Evolutionary conservation across 2,797 vertebrate genomes (phyloP), one percentile per base, ranked within the genome.

Genomic region (Pempheris klunzingeri): DNA sequence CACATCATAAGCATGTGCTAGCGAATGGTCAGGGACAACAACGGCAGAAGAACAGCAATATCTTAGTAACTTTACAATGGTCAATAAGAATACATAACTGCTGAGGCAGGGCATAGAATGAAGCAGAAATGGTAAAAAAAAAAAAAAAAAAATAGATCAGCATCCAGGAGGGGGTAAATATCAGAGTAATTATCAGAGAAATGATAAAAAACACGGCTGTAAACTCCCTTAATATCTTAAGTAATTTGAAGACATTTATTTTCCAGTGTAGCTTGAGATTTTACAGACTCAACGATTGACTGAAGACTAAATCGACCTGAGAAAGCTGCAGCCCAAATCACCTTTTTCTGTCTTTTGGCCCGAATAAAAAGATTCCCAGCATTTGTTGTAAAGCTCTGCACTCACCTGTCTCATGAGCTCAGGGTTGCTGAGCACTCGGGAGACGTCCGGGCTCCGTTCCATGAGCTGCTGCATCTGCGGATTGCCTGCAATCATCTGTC

Each of bases 391-490:
- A 22, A n/a, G 30, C 28, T n/a, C 43, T 28, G 47, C 43, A 57
- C 94, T 74, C 74, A 97, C 97, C 96, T 98, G 97, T 89, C 97
- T 96, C 96, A 98, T 97, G 22, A 98, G 94, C 90, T 98, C 97
- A 0, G 97, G 97, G 93, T 97, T 97, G 83, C 95, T 97, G 43
- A 98, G 92, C 96, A 97, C 96, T 90, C 96, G 97, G 77, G 96
- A 97, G 82, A 98, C 96, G 82, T 97, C 96, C 0, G 97, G 96
- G 87, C 97, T 98, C 64, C 95, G 88, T 47, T 96, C 96, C 96
- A 97, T 96, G 83, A 97, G 91, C 90, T 97, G 96, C 89, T 98
- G 97, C 97, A 97, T 97, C 93, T 97, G 97, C 1, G 97, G 96
- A 77, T 97, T 98, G 79, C 96, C 96, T 90, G 97, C 95, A 67